Conservation (phyloP, 2,888 invertebrate genomes). For the Chymomyza procnemis region DNA sequence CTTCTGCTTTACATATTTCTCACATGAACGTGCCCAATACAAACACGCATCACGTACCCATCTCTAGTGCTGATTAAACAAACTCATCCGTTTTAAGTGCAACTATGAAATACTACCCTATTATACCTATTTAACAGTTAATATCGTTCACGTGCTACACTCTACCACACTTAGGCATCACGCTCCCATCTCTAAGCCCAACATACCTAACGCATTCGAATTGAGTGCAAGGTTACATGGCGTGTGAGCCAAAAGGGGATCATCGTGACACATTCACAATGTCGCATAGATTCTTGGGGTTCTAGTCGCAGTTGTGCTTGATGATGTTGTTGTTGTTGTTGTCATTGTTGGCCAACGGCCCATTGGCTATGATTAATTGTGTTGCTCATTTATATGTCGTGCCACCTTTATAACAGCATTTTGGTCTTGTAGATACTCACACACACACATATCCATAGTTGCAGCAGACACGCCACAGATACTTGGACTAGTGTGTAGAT, state of each 20-base stretch:
- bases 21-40: too few species aligned
- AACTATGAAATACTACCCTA: too few species aligned
- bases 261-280: neutral
- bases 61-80: too few species aligned
- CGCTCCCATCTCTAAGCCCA: neutral
- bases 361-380: constrained; percentile 7
- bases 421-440: neutral
- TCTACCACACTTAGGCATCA: neutral
- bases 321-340: neutral
- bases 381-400: constrained; percentile 2
- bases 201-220: neutral
- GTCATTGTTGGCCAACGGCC: neutral
- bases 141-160: too few species aligned
- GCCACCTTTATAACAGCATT: neutral
- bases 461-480: neutral
- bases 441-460: neutral
- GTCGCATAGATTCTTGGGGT: neutral
- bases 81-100: too few species aligned
- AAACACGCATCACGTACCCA: too few species aligned
- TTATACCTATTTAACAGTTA: too few species aligned
- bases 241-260: neutral
- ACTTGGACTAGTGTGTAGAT: neutral
- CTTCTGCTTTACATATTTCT: too few species aligned
- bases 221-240: neutral
- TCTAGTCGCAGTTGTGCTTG: neutral